These are phyloP conservation scores for Threskiornis aethiopicus DNA, from an alignment of 2,797 vertebrate species.

Conservation along the genomic window DNA sequence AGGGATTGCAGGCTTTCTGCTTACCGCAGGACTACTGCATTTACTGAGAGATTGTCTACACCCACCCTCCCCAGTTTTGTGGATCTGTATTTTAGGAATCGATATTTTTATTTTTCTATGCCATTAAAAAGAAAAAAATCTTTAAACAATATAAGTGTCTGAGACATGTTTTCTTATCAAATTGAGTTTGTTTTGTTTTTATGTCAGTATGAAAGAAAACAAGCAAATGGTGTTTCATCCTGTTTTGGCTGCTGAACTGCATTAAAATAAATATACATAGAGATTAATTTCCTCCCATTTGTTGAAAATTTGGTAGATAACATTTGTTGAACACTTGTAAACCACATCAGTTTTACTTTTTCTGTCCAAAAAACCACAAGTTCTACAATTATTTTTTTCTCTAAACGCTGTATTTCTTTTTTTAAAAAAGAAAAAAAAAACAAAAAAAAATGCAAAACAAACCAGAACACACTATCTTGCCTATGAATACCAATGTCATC, in stretches of 20 bases:
- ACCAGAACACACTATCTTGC: neutral
- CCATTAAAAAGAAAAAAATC: neutral
- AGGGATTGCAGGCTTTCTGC: neutral
- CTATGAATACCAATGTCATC: neutral
- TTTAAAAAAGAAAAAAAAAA: neutral
- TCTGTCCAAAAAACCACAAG: fast-evolving
- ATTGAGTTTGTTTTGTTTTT: neutral
- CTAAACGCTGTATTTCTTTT: neutral
- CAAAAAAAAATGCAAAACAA: neutral
- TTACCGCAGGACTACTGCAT: neutral
- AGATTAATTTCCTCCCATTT: neutral
- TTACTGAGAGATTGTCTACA: neutral
- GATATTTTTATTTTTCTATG: neutral
- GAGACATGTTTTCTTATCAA: neutral
- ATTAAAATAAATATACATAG: neutral
- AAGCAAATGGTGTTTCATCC: neutral
- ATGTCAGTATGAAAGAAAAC: neutral
- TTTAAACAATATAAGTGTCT: neutral
- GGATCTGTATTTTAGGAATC: neutral
- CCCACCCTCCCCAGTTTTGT: fast-evolving
- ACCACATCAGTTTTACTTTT: neutral
- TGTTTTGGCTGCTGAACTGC: neutral
- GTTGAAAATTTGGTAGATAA: neutral
- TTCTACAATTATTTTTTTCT: neutral
- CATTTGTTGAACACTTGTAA: neutral